Evolutionary conservation across 1,140 invertebrate genomes (phyloP), one percentile per base, ranked within the genome.

Genomic region (Laupala kohalensis): DNA sequence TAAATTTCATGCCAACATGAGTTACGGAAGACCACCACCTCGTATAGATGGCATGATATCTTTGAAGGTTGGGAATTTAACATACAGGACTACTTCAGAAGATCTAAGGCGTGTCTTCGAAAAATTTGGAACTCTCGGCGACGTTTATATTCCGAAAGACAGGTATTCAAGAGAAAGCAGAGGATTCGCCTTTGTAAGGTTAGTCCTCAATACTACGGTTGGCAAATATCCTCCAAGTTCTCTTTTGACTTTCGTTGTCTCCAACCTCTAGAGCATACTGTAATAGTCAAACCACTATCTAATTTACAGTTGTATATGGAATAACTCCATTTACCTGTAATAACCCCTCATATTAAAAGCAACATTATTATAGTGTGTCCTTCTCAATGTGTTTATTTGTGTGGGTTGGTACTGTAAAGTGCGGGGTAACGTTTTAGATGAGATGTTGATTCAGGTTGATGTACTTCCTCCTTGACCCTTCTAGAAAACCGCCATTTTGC

Each of bases 91-190:
- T 26, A 96, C 95, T 23, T 92, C 93, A 27, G 96, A 97, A 79
- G 95, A 98, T 86, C 83, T 99, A 67, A 87, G 94, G 75, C 86
- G 95, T 75, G 92, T 94, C 67, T 99, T 99, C 80, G 95, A 96
- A 80, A 89, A 95, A 81, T 98, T 95, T 82, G 96, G 97, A 27
- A 95, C 98, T 80, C 94, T 98, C 67, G 96, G 96, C 25, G 96
- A 98, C 84, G 95, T 99, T 80, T 98, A 99, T 81, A 98, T 99
- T 80, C 97, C 97, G n/a, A 84, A 96, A 73, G 96, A 98, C 82
- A 87, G 95, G 69, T 97, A 95, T 80, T 95, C 94, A 12, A 86
- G 94, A 69, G 95, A 97, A 83, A 97, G 94, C 76, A 87, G 96
- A 75, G 97, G 96, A 53, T 98, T 98, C 80, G 96, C 96, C 12